Evolutionary conservation across 1,140 invertebrate species (phyloP), one percentile per base, ranked within the genome.

Genomic region (Tetramorium parvispinum): DNA sequence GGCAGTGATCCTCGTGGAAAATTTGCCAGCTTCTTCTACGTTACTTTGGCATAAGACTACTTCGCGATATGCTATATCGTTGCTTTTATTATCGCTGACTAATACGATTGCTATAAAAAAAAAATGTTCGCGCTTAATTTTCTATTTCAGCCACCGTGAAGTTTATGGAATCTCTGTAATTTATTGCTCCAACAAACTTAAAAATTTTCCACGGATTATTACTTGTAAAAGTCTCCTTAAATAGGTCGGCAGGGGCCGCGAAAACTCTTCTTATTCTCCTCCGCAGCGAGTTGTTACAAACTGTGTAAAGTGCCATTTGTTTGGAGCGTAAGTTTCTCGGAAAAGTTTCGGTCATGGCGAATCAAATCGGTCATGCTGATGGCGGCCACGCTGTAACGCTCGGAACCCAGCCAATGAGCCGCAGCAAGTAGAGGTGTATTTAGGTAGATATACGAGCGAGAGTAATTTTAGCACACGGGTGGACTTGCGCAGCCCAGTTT

Each of bases 401-500:
- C 89, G 92, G 92, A 95, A 91, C 93, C 88, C 92, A 93, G 94
- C 93, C 94, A 94, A 94, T 78, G 27, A 73, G 77, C 89, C 91
- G 82, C 89, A 92, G 75, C 85, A 68, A 81, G 92, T 93, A 93
- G 93, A 93, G 94, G 92, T 93, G 93, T 95, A 94, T 95, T 94
- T 94, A 94, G 93, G 94, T 94, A 94, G 94, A 94, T 94, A 94
- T 40, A 68, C 91, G 93, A 93, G 93, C 92, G 82, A 73, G 85
- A 88, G 88, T 95, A 95, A 95, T 94, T 95, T 95, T 95, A 95
- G 94, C 92, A 82, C 92, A 82, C 92, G 89, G 91, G 89, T 91
- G 92, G 94, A 94, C 93, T 93, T 93, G 94, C 92, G 92, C 93
- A 88, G 91, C 91, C 90, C 73, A 91, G 88, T 81, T 81, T 89